Base-by-base conservation (phyloP, 2,888 invertebrate species). In the Polymixis lichenea region DNA sequence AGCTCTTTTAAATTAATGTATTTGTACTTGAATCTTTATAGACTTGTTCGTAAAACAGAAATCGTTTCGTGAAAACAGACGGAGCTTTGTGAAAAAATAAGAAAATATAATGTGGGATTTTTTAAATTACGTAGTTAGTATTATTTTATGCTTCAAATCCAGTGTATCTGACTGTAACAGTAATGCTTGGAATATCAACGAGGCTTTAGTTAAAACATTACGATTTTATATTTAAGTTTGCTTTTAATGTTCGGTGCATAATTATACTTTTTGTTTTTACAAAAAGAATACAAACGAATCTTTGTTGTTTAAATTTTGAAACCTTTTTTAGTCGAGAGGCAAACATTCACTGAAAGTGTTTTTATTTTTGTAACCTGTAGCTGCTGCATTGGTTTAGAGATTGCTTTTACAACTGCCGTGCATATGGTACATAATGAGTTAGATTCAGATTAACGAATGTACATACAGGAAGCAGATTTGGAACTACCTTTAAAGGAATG, bases 21-120 rank as follows among this genome's bases (percentile, higher is more conserved):
- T 83, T 78, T 78, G 68, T 77, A 72, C 75, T 74, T 75, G 25
- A 75, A 73, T 71, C 62, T 77, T 80, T 75, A 68, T 64, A 77
- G 17, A 55, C 55, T 32, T 22, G 25, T 17, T 38, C 67, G 49
- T 64, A 60, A 82, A 81, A 77, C 7, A 60, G 38, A 56, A 25
- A 64, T 51, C 17, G 7, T 55, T 70, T 22, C 8, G 11, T 32
- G 15, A 7, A 46, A 62, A 32, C 3, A 25, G 43, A 51, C 11
- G 3, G 25, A 15, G 17, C 51, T 62, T 56, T 28, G 11, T 38
- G 3, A 51, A 56, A 61, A 22, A 56, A n/a, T 46, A 11, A 67
- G 2, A 25, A 51, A 28, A 38, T 15, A 2, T 0, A 8, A 46
- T 22, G 32, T 13, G 25, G 0, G 1, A 15, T 17, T 25, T 32